A percentile compares a stretch with the other conserved stretches of the same genome.
These are phyloP conservation scores for Karalla daura DNA, from an alignment of 2,797 vertebrate genomes.

Conservation along the genomic window DNA sequence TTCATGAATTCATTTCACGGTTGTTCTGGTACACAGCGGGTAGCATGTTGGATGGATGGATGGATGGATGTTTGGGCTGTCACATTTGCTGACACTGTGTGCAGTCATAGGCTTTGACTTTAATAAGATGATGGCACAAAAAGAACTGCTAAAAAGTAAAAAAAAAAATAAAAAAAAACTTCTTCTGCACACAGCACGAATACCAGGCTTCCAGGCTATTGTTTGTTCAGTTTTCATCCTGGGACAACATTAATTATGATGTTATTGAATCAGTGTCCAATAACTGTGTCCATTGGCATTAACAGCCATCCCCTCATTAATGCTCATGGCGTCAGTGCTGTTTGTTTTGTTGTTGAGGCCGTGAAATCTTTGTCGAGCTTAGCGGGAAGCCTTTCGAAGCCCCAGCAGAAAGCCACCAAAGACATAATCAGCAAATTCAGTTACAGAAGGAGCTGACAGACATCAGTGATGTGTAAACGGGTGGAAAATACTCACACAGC, in stretches of 20 bases:
- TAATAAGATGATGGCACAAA: no score
- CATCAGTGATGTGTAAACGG: slow-evolving; percentile 33
- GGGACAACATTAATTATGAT: neutral
- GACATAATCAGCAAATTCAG: slow-evolving; percentile 13
- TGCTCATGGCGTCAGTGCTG: neutral
- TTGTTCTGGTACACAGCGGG: no score
- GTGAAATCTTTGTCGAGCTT: slow-evolving; percentile 19
- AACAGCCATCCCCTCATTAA: neutral
- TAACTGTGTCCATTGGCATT: neutral
- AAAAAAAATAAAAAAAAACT: no score
- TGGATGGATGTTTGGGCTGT: no score
- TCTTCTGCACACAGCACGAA: no score
- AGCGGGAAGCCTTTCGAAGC: slow-evolving; percentile 6
- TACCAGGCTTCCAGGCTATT: no score
- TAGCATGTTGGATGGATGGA: no score
- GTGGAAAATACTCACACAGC: slow-evolving; percentile 30
- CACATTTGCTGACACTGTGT: no score
- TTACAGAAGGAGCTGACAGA: slow-evolving; percentile 25
- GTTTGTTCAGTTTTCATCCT: neutral
- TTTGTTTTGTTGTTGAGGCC: neutral
- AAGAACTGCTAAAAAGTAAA: no score
- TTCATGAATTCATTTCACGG: no score
- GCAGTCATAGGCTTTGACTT: no score
- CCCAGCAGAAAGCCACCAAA: slow-evolving; percentile 2
- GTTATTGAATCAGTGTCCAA: neutral